Base-by-base conservation (phyloP, 2,797 vertebrate genomes). In the Percopsis omiscomaycus region DNA sequence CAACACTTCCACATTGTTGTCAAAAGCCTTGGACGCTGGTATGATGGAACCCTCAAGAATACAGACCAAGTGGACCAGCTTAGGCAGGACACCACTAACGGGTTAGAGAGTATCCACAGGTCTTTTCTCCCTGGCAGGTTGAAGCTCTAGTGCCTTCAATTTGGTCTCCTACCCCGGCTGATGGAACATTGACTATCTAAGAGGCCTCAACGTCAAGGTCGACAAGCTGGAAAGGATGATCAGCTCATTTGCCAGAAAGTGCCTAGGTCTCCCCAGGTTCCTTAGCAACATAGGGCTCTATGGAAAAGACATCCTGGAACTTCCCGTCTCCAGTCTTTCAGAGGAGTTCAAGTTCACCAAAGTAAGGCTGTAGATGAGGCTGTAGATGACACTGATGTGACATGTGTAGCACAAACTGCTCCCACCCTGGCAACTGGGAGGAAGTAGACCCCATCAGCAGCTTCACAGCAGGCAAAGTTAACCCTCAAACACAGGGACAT, bases 351-450 rank as follows among this genome's bases (percentile, higher is more conserved):
- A n/a, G n/a, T n/a, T n/a, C n/a, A n/a, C n/a, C n/a, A n/a, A n/a
- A n/a, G n/a, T n/a, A n/a, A n/a, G n/a, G n/a, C n/a, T n/a, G n/a
- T n/a, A n/a, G n/a, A n/a, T n/a, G n/a, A n/a, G n/a, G n/a, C n/a
- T n/a, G n/a, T n/a, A n/a, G n/a, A n/a, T n/a, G n/a, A n/a, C n/a
- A n/a, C n/a, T n/a, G n/a, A n/a, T n/a, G n/a, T n/a, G n/a, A 8
- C 22, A 63, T n/a, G n/a, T 44, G 12, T 50, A 29, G 48, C 54
- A 45, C 55, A 68, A 49, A 52, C 13, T 27, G 9, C 52, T 4
- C 62, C 57, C 12, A 28, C 55, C 5, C 59, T 37, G 42, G 58
- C 66, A 58, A 49, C 63, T 22, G 59, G 55, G 30, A 52, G 49
- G 32, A 66, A 13, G 42, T 73, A 2, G 16, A 6, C 2, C 61